These are phyloP conservation scores for Aplochiton taeniatus DNA, from an alignment of 2,797 vertebrate species.

Conservation along the genomic window DNA sequence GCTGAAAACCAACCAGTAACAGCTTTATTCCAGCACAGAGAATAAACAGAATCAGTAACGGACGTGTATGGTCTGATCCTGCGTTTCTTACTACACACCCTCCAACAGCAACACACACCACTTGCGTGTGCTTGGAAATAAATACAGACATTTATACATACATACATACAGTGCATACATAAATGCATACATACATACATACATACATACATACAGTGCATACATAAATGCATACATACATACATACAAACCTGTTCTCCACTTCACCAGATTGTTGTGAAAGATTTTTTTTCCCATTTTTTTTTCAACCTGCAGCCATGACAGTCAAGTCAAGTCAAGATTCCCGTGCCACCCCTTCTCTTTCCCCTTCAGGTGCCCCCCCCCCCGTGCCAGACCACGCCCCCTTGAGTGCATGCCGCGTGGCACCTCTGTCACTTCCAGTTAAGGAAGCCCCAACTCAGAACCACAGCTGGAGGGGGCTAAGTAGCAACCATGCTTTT, in stretches of 20 bases:
- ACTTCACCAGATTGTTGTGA: not conserved
- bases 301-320: slow-evolving; percentile 37
- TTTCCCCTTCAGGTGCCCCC: not conserved
- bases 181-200: not conserved
- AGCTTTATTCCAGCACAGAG: too few relatives aligned
- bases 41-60: too few relatives aligned
- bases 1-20: too few relatives aligned
- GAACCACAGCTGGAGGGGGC: slow-evolving; percentile 56
- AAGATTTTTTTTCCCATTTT: not conserved
- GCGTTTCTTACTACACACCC: too few relatives aligned
- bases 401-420: slow-evolving; percentile 51
- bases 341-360: not conserved
- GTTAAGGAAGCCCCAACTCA: slow-evolving; percentile 60
- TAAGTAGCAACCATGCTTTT: slow-evolving; percentile 55
- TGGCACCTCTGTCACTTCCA: slow-evolving; percentile 62
- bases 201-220: not conserved
- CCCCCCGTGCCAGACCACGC: slow-evolving; percentile 10
- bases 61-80: too few relatives aligned
- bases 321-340: slow-evolving; percentile 42
- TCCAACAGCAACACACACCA: too few relatives aligned
- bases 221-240: not conserved
- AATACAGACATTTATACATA: not conserved
- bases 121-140: too few relatives aligned
- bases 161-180: too few relatives aligned
- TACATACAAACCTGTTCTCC: not conserved